Percentiles rank a stretch among this genome's conserved stretches.
Evolutionary conservation across 2,113 vertebrate species (phyloP).

Genomic region (Diadophis punctatus): DNA sequence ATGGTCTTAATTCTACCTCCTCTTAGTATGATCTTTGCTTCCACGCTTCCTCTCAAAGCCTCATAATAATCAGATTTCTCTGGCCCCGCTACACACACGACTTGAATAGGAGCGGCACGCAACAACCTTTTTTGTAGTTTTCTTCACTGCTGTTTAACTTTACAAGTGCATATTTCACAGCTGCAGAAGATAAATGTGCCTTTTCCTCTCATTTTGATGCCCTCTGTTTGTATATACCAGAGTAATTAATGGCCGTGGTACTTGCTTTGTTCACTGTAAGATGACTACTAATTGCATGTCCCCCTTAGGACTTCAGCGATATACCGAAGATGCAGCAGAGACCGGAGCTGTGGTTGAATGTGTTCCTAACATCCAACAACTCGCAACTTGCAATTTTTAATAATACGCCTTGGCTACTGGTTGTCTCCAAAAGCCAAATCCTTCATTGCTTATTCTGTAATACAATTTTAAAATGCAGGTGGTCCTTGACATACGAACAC

Average conservation of each 20-base stretch:
- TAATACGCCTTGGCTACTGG: neutral
- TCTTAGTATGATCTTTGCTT: accelerated
- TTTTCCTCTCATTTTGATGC: neutral
- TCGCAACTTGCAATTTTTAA: neutral
- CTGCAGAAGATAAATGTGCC: neutral
- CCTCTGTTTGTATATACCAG: neutral
- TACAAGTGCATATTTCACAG: neutral
- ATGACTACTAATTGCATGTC: neutral
- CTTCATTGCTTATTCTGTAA: neutral
- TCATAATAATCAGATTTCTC: neutral
- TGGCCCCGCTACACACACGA: neutral
- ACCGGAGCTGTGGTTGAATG: neutral
- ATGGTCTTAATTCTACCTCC: neutral
- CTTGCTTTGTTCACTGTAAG: neutral
- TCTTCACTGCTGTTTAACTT: neutral
- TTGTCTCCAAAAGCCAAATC: neutral
- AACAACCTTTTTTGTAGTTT: accelerated
- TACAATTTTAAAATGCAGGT: neutral
- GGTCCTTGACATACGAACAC: neutral
- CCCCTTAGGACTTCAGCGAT: neutral
- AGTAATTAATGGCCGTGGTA: neutral
- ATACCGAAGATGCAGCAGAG: neutral
- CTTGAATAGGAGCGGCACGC: accelerated
- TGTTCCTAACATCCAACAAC: neutral
- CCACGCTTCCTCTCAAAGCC: neutral